Evolutionary conservation across 2,113 vertebrate species (phyloP), one percentile per base, ranked within the genome.

Genomic region (Tragelaphus imberbis): DNA sequence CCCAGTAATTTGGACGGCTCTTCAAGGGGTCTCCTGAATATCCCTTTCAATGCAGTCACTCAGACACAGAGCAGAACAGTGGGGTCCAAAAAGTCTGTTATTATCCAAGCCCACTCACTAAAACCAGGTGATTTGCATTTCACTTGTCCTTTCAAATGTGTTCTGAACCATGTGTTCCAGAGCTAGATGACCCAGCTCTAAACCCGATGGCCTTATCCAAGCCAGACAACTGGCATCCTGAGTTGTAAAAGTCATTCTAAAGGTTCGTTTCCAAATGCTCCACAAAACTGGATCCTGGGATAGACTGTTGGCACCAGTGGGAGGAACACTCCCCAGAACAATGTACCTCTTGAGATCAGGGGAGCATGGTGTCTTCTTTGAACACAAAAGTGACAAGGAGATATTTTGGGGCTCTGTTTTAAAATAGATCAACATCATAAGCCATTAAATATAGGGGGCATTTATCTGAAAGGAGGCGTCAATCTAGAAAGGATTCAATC

Each of bases 231-330:
- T 95, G 92, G 58, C 65, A 79, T 44, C 61, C 36, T 23, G 30
- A 51, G 15, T 84, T 92, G n/a, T 88, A 88, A 95, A 96, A 90
- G 56, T 91, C 90, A 89, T 93, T 88, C 56, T 84, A 94, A 90
- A n/a, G 79, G 63, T 88, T 58, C 1, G 0, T 79, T 81, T 97
- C 84, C 93, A 97, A 90, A 75, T 30, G 30, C 4, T 84, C 84
- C 25, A 11, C 5, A 95, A 97, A 98, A 91, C 40, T 77, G 28
- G 47, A 91, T 93, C 56, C 96, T 95, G 49, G 63, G 87, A 94
- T 79, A 90, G 19, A 71, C 33, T 61, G 10, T 17, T 95, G 96
- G 47, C 79, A 28, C 30, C 53, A 87, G 13, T 6, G 23, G 89
- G n/a, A 90, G 49, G 84, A 75, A 88, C 47, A 90, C 61, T 51